phyloP scores from a whole-genome alignment of 2,113 vertebrate species.

The Corvus hawaiiensis region DNA sequence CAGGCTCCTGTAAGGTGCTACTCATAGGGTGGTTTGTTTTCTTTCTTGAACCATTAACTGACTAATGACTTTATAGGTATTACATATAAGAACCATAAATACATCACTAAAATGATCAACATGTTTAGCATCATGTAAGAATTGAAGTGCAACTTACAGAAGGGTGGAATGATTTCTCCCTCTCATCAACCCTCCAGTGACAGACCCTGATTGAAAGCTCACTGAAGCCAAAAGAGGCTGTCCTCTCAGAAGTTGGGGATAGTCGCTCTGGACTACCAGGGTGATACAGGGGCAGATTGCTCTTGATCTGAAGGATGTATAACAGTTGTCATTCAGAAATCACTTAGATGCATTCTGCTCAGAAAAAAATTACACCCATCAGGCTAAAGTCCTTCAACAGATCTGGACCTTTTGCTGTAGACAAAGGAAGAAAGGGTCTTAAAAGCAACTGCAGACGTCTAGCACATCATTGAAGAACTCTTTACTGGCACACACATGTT shows the following conservation, averaged over 20 bases:
- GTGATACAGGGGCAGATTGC: background rate
- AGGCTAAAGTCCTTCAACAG: background rate
- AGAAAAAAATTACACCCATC: background rate
- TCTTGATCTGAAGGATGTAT: background rate
- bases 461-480: background rate
- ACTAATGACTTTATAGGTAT: background rate
- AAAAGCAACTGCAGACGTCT: background rate
- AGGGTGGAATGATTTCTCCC: background rate
- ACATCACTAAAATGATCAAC: background rate
- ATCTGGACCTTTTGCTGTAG: background rate
- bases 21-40: background rate
- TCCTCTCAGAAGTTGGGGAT: background rate
- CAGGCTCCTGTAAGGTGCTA: background rate
- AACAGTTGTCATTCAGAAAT: background rate
- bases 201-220: background rate
- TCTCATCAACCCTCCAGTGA: background rate
- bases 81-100: background rate
- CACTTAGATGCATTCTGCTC: background rate
- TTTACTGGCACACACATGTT: background rate
- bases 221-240: background rate
- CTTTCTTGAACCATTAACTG: background rate
- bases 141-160: background rate
- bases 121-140: background rate
- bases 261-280: background rate
- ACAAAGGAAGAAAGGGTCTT: background rate